Percentiles rank a stretch among this genome's conserved stretches.
Conservation (phyloP, 1,140 invertebrate genomes). For the Sinella curviseta region DNA sequence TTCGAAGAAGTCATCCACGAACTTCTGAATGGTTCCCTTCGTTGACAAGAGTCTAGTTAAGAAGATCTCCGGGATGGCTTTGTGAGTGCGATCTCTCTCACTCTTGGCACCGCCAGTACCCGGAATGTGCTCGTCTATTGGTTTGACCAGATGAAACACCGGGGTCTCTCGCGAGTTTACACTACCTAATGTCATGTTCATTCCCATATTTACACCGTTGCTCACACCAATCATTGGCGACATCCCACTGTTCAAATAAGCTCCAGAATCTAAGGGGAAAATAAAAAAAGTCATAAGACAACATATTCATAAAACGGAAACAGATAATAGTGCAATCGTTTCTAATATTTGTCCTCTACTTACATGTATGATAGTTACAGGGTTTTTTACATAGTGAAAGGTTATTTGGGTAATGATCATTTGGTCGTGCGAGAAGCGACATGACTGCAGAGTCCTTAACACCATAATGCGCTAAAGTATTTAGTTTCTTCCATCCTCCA, state of each 20-base stretch:
- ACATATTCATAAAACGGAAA: neutral
- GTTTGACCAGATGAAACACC: conserved; percentile 81
- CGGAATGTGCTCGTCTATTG: conserved; percentile 67
- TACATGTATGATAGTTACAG: conserved; percentile 56
- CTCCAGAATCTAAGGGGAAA: conserved; percentile 47
- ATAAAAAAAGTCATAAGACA: conserved; percentile 28
- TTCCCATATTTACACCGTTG: conserved; percentile 43
- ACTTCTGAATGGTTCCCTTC: conserved; percentile 94
- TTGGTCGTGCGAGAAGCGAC: conserved; percentile 84
- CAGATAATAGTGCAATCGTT: neutral
- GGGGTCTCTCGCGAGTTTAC: conserved; percentile 54
- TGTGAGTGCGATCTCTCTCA: conserved; percentile 71
- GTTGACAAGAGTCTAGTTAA: conserved; percentile 87
- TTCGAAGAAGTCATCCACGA: conserved; percentile 90
- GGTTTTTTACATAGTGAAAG: conserved; percentile 73
- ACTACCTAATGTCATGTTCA: conserved; percentile 28
- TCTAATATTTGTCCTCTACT: conserved; percentile 21
- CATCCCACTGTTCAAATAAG: conserved; percentile 49
- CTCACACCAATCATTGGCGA: conserved; percentile 41
- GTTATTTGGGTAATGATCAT: conserved; percentile 69
- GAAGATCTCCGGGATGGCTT: conserved; percentile 94
- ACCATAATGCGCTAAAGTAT: conserved; percentile 89
- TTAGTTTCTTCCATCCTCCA: conserved; percentile 86
- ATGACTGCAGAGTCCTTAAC: conserved; percentile 92
- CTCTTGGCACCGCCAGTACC: conserved; percentile 43